Base-by-base conservation (phyloP, 2,888 invertebrate species). In the Chrysina gloriosa region DNA sequence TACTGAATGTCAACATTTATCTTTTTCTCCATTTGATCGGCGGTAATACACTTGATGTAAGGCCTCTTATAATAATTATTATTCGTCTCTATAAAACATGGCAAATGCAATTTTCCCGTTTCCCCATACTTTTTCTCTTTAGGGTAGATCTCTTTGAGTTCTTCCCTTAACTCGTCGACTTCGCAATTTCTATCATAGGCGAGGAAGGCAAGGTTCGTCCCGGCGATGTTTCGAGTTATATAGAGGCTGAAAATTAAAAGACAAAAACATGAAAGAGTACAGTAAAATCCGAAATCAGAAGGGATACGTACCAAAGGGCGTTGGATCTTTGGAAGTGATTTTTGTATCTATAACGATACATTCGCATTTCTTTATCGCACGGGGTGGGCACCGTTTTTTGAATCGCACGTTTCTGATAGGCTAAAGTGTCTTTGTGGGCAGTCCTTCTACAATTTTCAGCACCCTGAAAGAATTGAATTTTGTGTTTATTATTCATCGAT, bases 301-400 rank as follows among this genome's bases (percentile, higher is more conserved):
- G n/a, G n/a, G n/a, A 31, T 19, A 45, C 42, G 50, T 68, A 72
- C 73, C 73, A 73, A 31, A 67, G 36, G 19, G 65, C 70, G 19
- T 70, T 69, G 1, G 39, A 19, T 11, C 11, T 39, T 42, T 39
- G 25, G 7, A 25, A 58, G n/a, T 63, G 42, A 23, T 69, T 47
- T 45, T 52, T 65, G 21, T 54, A 29, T 45, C 54, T 54, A 14
- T 81, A 75, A 23, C 79, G 82, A 71, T 81, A 83, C 50, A 83
- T 73, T 77, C 80, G 80, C 73, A 79, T 77, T 71, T 93, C 90
- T 80, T 93, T 88, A 81, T 96, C 96, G 80, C 96, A 96, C 2
- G 95, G 92, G 65, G 93, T 91, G 0, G 94, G 93, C 47, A 92
- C 86, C 0, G 95, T 95, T 77, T 94, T 86, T 73, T 70, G 66